Base-by-base conservation (phyloP, 2,113 vertebrate species). In the Ceyx melanurus region DNA sequence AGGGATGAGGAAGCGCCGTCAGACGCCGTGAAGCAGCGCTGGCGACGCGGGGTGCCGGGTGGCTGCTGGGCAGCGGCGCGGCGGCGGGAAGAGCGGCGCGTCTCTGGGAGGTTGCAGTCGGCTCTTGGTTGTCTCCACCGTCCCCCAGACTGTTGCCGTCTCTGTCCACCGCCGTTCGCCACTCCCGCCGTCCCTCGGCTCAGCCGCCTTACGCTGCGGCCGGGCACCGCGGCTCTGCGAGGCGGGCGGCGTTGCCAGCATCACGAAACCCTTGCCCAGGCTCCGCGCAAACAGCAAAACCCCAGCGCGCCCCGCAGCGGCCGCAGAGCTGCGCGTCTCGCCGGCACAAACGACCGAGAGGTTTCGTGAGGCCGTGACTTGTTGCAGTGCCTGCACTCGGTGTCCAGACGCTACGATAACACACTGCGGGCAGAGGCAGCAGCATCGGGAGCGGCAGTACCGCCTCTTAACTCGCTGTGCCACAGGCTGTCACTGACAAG, bases 311-410 rank as follows among this genome's bases (percentile, higher is more conserved):
- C 67, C 31, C 10, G 1, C 11, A 5, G 2, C 11, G 48, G 48
- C 22, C 48, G 46, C 46, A 18, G 21, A 48, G 46, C 46, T 22
- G 21, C 46, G 3, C 13, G 7, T 2, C 48, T 21, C 16, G 4
- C 22, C 22, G 16, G 29, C 14, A 51, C 16, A 7, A 6, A 51
- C 15, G 21, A 40, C 25, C 43, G 58, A 21, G 45, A 3, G 26
- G 53, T 13, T 43, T 6, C 4, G 33, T 23, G 43, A 11, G 50
- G 28, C 2, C 28, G 0, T 9, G 1, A 4, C 20, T 43, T 18
- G 2, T 19, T 37, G 25, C 50, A 3, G 6, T 40, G 15, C 2
- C 20, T 4, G 35, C 35, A 5, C 11, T 5, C 6, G 11, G 75
- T 3, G 58, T 43, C 33, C 43, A 8, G 35, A n/a, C 14, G 25